A percentile compares a stretch with the other conserved stretches of the same genome.
These are phyloP conservation scores for Euproctis similis DNA, from an alignment of 2,888 invertebrate species.

Conservation along the genomic window DNA sequence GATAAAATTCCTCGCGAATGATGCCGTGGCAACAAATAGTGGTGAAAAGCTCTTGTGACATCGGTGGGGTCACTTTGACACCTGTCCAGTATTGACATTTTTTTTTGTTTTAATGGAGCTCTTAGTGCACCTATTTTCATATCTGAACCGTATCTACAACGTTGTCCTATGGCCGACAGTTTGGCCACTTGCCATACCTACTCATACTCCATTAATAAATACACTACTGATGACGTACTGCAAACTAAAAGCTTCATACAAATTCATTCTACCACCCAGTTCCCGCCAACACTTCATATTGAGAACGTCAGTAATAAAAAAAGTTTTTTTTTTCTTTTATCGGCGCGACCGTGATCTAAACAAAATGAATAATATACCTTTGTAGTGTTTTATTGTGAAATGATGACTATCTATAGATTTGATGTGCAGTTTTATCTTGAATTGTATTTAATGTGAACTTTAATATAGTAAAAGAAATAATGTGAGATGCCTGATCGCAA, in stretches of 20 bases:
- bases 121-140: not conserved
- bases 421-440: not conserved
- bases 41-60: no score
- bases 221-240: conserved; percentile 13
- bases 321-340: conserved; percentile 1
- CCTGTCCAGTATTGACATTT: no score
- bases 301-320: conserved; percentile 4
- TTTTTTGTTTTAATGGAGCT: no score
- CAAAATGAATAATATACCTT: not conserved
- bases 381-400: conserved; percentile 1
- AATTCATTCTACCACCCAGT: conserved; percentile 5
- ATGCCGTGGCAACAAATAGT: no score
- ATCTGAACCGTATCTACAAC: not conserved
- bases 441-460: not conserved
- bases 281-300: conserved; percentile 8
- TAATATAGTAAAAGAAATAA: conserved; percentile 18
- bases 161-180: conserved; percentile 15
- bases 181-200: conserved; percentile 34
- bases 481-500: conserved; percentile 63
- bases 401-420: conserved; percentile 1
- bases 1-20: no score
- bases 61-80: no score
- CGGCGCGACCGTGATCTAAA: not conserved
- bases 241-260: conserved; percentile 1
- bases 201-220: conserved; percentile 29